Percentiles rank a stretch among this genome's conserved stretches.
These are phyloP conservation scores for Trissonchulus latispiculum DNA, from an alignment of 2,888 invertebrate genomes.

Conservation along the genomic window DNA sequence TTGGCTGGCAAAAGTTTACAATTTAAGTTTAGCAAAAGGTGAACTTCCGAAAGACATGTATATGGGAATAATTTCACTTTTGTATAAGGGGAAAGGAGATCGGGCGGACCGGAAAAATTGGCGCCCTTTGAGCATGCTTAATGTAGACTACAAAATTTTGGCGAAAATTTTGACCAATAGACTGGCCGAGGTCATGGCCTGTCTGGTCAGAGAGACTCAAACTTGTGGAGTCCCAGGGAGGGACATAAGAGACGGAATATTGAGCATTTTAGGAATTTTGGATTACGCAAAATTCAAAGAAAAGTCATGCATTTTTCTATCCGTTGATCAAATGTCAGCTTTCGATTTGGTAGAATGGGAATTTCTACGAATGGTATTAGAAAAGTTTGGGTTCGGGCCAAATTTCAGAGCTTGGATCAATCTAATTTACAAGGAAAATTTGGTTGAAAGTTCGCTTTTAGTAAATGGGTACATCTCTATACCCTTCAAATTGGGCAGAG, in stretches of 20 bases:
- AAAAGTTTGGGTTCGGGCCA: background rate
- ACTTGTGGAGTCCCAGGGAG: slow-evolving; percentile 9
- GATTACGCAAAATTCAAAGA: background rate
- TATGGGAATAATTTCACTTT: slow-evolving; percentile 1
- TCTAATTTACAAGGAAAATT: background rate
- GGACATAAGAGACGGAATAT: background rate
- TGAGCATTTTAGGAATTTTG: background rate
- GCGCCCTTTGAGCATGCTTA: slow-evolving; percentile 5
- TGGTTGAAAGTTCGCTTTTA: background rate
- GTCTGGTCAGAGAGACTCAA: background rate
- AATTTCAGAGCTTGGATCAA: background rate
- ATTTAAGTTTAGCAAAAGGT: too few relatives aligned
- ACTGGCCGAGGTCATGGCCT: background rate
- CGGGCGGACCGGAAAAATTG: background rate
- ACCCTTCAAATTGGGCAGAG: slow-evolving; percentile 2
- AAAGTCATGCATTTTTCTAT: background rate
- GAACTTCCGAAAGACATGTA: background rate
- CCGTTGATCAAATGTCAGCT: slow-evolving; percentile 1
- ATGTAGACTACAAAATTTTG: slow-evolving; percentile 13
- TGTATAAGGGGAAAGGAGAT: slow-evolving; percentile 16
- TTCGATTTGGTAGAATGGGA: slow-evolving; percentile 4
- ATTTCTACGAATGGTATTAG: background rate
- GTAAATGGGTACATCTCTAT: slow-evolving; percentile 5
- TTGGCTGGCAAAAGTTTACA: too few relatives aligned
- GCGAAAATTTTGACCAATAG: background rate